Base-by-base conservation (phyloP, 2,113 vertebrate species). In the Anas platyrhynchos region DNA sequence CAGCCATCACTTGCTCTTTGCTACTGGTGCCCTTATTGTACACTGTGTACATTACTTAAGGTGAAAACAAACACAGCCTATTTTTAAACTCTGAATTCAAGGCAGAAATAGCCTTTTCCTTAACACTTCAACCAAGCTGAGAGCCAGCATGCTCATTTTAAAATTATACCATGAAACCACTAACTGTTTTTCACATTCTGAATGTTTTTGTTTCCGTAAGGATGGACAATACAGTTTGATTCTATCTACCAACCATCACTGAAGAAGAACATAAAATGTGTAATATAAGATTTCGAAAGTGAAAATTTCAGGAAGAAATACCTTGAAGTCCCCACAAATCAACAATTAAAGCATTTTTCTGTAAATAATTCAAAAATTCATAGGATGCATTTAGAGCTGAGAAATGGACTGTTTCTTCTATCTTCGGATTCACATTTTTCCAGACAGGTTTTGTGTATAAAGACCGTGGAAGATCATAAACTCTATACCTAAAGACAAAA, bases 251-350 rank as follows among this genome's bases (percentile, higher is more conserved):
- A 56, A 25, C 31, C 18, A 7, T 15, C 67, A 25, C 23, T 50
- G 50, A 16, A 46, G 17, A 6, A 11, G 46, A 41, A 54, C 31
- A 83, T 69, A 50, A 44, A 74, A 44, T 23, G 62, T 65, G 38
- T 41, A 65, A 65, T 13, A 6, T 6, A 41, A 27, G 27, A 29
- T 65, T 65, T 41, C 38, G 29, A 31, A 68, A 61, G 68, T 77
- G 59, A 41, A 52, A 32, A 34, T 34, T 46, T 56, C 38, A 25
- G 27, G 76, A 29, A 41, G n/a, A 8, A 29, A 86, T 97, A 99
- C 99, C 99, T 98, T 99, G 99, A 69, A 99, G 98, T 11, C 98
- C 99, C 98, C 99, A 99, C 36, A 99, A 98, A 85, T 99, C 98
- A 94, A 99, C 96, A 80, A 99, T 96, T 36, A 99, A 96, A n/a